A percentile compares a stretch with the other conserved stretches of the same genome.
phyloP scores from a whole-genome alignment of 1,140 invertebrate genomes.

The Triops longicaudatus region DNA sequence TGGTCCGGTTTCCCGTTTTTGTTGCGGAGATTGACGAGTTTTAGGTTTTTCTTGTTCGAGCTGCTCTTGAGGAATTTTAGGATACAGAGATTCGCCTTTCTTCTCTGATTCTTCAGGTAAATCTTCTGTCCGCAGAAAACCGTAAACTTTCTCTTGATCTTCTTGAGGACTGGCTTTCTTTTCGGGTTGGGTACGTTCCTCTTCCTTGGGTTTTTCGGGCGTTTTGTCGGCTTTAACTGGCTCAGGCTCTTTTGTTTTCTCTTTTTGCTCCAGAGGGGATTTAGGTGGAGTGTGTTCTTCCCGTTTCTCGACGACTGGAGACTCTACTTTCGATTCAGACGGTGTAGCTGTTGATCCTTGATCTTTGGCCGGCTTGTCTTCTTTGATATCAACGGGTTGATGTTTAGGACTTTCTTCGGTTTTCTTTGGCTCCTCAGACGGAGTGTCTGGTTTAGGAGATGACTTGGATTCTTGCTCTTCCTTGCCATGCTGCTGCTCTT shows the following conservation, averaged over 20 bases:
- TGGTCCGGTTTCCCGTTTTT: not conserved
- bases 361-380: not conserved
- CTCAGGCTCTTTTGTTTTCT: not conserved
- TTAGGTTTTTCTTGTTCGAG: not conserved
- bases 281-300: not conserved
- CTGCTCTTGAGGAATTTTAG: not conserved
- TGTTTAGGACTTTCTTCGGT: not conserved
- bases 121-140: not conserved
- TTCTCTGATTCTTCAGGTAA: not conserved
- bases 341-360: not conserved
- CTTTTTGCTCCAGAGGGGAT: not conserved
- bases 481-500: too few species aligned
- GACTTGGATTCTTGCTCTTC: not conserved
- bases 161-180: slow-evolving; percentile 3
- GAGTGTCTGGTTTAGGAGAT: not conserved
- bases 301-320: not conserved
- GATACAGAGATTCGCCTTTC: not conserved
- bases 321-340: not conserved
- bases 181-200: not conserved
- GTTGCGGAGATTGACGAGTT: not conserved
- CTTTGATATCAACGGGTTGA: not conserved
- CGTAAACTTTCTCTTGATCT: not conserved
- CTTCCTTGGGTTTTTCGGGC: not conserved
- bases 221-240: not conserved
- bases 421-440: not conserved